Conservation (phyloP, 1,140 invertebrate species). For the Philaenus spumarius region DNA sequence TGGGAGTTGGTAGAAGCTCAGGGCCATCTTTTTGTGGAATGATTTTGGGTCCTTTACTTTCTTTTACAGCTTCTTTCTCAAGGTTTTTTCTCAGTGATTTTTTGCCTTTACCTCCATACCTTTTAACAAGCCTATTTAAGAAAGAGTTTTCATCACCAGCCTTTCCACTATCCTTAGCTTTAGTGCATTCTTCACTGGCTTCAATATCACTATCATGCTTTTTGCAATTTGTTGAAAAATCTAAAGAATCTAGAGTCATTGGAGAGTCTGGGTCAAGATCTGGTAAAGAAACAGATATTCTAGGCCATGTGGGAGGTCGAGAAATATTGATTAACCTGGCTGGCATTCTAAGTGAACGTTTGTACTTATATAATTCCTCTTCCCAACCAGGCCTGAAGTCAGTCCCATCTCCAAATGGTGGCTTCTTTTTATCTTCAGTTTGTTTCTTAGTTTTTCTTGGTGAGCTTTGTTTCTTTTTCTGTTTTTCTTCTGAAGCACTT, state of each 20-base stretch:
- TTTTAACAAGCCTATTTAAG: conserved; percentile 43
- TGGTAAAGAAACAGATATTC: conserved; percentile 62
- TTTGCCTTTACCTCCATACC: conserved; percentile 20
- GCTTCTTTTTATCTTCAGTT: conserved; percentile 21
- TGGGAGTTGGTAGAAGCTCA: conserved; percentile 51
- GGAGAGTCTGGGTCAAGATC: conserved; percentile 64
- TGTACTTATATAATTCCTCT: conserved; percentile 71
- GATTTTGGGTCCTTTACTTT: conserved; percentile 15
- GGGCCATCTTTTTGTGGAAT: conserved; percentile 37
- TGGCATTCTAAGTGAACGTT: conserved; percentile 71
- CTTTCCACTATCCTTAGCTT: conserved; percentile 40
- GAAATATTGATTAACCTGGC: conserved; percentile 67
- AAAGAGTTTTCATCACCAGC: conserved; percentile 44
- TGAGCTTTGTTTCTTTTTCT: conserved; percentile 2
- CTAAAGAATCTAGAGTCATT: conserved; percentile 50
- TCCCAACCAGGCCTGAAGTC: conserved; percentile 65
- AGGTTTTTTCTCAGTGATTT: conserved; percentile 14
- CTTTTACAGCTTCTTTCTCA: conserved; percentile 8
- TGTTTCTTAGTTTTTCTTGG: conserved; percentile 19
- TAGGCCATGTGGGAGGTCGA: conserved; percentile 23
- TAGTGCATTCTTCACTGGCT: not conserved
- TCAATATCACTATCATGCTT: conserved; percentile 9
- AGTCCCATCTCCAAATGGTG: conserved; percentile 21
- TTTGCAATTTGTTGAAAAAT: conserved; percentile 32
- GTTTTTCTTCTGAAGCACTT: conserved; percentile 8